Conservation (phyloP, 35 echinoderm and acorn worm genomes). For the Lytechinus variegatus region DNA sequence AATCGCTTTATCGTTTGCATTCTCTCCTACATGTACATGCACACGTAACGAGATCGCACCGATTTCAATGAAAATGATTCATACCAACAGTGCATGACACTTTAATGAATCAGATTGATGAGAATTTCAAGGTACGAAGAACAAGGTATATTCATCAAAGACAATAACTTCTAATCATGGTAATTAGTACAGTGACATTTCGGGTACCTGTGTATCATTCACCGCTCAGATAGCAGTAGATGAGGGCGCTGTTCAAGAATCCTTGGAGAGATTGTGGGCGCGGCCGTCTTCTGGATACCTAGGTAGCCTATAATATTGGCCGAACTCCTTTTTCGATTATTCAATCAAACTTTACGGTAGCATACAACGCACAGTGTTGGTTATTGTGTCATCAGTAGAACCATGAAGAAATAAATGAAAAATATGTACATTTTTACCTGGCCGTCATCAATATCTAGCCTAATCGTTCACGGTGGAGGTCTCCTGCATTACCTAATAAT, state of each 20-base stretch:
- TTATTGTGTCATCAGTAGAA: too few species aligned
- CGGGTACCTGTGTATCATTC: background rate
- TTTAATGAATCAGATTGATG: background rate
- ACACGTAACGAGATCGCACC: background rate
- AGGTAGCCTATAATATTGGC: too few species aligned
- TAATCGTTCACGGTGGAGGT: too few species aligned
- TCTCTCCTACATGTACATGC: background rate
- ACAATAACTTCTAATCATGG: background rate
- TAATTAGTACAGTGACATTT: constrained; percentile 19
- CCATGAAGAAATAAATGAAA: too few species aligned
- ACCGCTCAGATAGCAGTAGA: background rate
- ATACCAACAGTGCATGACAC: constrained; percentile 10
- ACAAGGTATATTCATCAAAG: background rate
- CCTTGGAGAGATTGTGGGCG: background rate
- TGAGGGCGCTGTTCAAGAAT: background rate
- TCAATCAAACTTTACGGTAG: too few species aligned
- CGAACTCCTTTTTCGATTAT: too few species aligned
- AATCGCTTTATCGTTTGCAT: background rate
- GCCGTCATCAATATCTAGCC: too few species aligned
- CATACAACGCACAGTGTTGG: too few species aligned
- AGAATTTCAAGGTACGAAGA: background rate
- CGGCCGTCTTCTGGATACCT: background rate
- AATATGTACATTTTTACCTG: too few species aligned
- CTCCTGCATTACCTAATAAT: too few species aligned
- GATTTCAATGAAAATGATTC: background rate